phyloP scores from a whole-genome alignment of 2,888 invertebrate species.

The Tillus elongatus region DNA sequence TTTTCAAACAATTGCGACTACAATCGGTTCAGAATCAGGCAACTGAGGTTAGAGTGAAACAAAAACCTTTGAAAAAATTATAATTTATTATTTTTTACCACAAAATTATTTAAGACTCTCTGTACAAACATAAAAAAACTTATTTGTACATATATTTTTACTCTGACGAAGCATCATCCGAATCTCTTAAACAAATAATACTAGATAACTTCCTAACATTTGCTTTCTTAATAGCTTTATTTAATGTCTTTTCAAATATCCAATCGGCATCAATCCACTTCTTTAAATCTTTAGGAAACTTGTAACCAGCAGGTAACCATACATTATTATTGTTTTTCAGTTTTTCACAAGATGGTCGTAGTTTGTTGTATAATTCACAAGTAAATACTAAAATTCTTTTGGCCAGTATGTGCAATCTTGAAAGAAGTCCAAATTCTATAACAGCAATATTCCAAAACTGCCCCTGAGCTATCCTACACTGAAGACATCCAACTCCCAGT shows the following conservation, averaged over 20 bases:
- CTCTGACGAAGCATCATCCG: constrained; percentile 27
- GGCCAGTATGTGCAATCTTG: constrained; percentile 41
- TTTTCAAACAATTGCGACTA: no score
- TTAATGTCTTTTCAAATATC: constrained; percentile 29
- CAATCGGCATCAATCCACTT: constrained; percentile 40
- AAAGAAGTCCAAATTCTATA: constrained; percentile 38
- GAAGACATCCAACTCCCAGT: constrained; percentile 34
- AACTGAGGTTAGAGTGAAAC: no score
- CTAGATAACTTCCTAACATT: constrained; percentile 19
- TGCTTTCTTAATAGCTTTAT: constrained; percentile 21
- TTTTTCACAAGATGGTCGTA: constrained; percentile 32
- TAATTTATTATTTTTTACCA: no score
- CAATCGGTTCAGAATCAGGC: no score
- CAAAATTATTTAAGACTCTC: no score
- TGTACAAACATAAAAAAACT: no score
- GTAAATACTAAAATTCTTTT: constrained; percentile 34
- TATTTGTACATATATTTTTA: no score
- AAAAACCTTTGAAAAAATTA: no score
- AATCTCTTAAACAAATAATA: constrained; percentile 26
- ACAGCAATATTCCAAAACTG: constrained; percentile 42
- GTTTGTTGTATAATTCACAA: constrained; percentile 39
- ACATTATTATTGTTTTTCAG: constrained; percentile 32
- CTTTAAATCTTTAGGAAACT: constrained; percentile 38
- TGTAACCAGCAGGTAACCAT: constrained; percentile 40
- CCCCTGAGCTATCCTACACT: constrained; percentile 37